Evolutionary conservation across 2,888 invertebrate species (phyloP), one percentile per base, ranked within the genome.

Genomic region (Sinotaia quadrata): DNA sequence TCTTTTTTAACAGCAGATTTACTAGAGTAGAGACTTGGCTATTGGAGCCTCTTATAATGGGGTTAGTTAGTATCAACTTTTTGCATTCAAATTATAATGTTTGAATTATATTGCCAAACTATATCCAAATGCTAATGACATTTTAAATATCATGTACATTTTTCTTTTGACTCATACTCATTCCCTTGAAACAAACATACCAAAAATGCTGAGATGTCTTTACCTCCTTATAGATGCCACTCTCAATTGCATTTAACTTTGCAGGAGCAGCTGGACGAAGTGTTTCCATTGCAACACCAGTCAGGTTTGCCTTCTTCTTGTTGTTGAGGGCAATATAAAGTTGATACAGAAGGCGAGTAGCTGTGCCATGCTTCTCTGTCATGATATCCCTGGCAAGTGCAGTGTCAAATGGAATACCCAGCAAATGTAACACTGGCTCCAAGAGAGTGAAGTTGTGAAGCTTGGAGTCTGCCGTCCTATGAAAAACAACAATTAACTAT

Each of bases 391-490:
- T 75, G n/a, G 88, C 88, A 41, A 82, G 69, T 71, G 85, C 86
- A 15, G 87, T 87, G 71, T 88, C 87, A 80, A 88, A 88, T n/a
- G 85, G 85, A 36, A 88, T 84, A 18, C 82, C 85, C 72, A 88
- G 77, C 47, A 87, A 73, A 74, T 87, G 84, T 27, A 88, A 75
- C 12, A 81, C 79, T 24, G 88, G 87, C 72, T 88, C 88, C 69
- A 88, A 69, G 33, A 86, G 76, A 12, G 85, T 88, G 72, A 88
- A 88, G 72, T 88, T 88, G 75, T 87, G 87, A 72, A 88, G 84
- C 75, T 87, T 87, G 24, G 87, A 83, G 66, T 87, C 86, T 33
- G 86, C 78, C 18, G 86, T 85, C 65, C 88, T 88, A 73, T 56
- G 73, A 70, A 59, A 69, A 21, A 47, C 2, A 41, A 47, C 8